Conservation (phyloP, 2,113 vertebrate genomes). For the Felis chaus region DNA sequence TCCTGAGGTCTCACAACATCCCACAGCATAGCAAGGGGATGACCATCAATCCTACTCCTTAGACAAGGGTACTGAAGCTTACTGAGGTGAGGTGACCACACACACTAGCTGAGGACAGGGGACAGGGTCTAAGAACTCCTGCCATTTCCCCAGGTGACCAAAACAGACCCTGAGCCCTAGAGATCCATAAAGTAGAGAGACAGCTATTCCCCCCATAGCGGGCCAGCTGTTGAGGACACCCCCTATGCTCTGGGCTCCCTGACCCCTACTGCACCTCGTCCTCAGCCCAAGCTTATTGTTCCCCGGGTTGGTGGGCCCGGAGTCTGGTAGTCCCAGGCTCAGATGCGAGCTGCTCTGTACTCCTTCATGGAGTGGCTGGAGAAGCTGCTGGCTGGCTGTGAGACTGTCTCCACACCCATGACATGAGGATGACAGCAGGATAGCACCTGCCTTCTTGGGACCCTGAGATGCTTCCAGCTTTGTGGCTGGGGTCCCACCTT, state of each 20-base stretch:
- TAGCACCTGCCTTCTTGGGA: neutral
- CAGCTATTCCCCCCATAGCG: fast-evolving
- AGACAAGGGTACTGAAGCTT: neutral
- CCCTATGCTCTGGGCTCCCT: neutral
- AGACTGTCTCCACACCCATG: neutral
- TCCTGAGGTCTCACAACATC: neutral
- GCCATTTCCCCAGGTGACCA: neutral
- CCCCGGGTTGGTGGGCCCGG: neutral
- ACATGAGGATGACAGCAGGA: neutral
- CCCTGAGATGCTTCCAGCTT: neutral
- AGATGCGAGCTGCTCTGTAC: neutral
- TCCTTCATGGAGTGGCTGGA: neutral
- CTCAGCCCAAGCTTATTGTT: neutral
- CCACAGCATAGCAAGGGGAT: neutral
- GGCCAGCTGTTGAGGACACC: neutral
- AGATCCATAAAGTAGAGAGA: neutral
- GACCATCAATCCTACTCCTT: neutral
- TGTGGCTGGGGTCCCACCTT: neutral
- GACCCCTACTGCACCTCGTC: neutral
- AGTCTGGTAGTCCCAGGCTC: neutral
- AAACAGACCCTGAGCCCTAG: neutral
- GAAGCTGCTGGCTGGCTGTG: neutral
- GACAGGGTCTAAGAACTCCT: neutral
- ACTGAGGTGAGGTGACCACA: neutral
- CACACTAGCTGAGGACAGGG: neutral